phyloP scores from a whole-genome alignment of 2,797 vertebrate genomes.

The Ceyx erithaca region DNA sequence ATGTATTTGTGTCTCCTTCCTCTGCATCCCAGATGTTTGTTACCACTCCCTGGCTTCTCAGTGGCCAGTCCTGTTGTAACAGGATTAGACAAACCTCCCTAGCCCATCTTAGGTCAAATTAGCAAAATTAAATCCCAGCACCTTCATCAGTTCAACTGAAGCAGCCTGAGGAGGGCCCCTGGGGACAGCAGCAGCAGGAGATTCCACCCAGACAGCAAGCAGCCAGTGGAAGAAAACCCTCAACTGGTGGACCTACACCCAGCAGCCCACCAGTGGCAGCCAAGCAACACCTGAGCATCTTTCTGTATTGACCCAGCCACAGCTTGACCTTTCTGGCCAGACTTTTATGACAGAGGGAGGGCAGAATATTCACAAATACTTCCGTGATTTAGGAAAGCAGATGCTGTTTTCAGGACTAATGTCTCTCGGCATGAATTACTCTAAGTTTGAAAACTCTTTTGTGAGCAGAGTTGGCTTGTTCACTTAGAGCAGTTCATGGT shows the following conservation, averaged over 20 bases:
- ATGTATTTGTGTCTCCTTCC: background rate
- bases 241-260: background rate
- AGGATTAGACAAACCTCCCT: background rate
- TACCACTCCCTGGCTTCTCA: background rate
- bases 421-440: too few species aligned
- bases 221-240: background rate
- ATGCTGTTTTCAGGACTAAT: too few species aligned
- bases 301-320: too few species aligned
- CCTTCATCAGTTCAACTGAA: background rate
- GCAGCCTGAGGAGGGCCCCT: background rate
- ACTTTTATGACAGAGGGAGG: too few species aligned
- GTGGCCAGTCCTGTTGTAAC: background rate
- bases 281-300: background rate
- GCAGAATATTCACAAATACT: too few species aligned
- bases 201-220: too few species aligned
- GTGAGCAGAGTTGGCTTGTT: too few species aligned
- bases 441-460: too few species aligned
- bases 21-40: background rate
- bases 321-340: too few species aligned
- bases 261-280: background rate
- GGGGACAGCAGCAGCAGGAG: rapidly evolving
- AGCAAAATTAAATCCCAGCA: background rate
- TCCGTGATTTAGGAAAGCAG: too few species aligned
- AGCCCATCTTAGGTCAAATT: background rate
- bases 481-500: too few species aligned